Base-by-base conservation (phyloP, 1,140 invertebrate genomes). In the Drosophila auraria region DNA sequence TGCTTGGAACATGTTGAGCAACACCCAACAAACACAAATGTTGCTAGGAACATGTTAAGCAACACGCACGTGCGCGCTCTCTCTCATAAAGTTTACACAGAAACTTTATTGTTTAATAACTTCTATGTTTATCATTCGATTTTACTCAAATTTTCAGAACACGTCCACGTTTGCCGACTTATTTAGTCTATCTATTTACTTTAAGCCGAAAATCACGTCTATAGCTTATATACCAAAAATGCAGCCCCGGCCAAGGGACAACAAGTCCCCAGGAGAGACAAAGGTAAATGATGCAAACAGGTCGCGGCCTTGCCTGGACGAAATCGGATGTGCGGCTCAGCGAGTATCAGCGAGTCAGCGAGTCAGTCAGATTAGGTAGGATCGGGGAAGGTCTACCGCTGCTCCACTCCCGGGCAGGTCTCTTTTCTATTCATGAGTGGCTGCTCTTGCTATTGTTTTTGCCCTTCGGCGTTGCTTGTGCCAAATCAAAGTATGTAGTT, bases 291-390 rank as follows among this genome's bases (percentile, higher is more conserved):
- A 65, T 17, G 44, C 64, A 77, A 75, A 56, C 50, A 58, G 82
- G 82, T 84, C 73, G 64, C 51, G 51, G 44, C 56, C 23, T 58
- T 49, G 36, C 51, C 49, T 61, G 80, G 33, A 57, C 38, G 50
- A 73, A 64, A 75, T 87, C 81, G 83, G 84, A 87, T 87, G 83
- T 87, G 78, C 84, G 81, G 65, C 56, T 89, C 65, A 83, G 69
- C 81, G 53, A 62, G 63, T 66, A 66, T 50, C 54, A 53, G 42
- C 54, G 36, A 75, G 59, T 75, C 54, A 60, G 49, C 45, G 73
- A 74, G 50, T 57, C 36, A 49, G 40, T n/a, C 51, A 44, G 61
- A 36, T 75, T 66, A 77, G 70, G 70, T 73, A 75, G 74, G n/a
- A 68, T 38, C 50, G 27, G 38, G 5, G 12, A 30, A 15, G 20